phyloP scores from a whole-genome alignment of 2,888 invertebrate genomes.

The Tromatobia lineatoria region DNA sequence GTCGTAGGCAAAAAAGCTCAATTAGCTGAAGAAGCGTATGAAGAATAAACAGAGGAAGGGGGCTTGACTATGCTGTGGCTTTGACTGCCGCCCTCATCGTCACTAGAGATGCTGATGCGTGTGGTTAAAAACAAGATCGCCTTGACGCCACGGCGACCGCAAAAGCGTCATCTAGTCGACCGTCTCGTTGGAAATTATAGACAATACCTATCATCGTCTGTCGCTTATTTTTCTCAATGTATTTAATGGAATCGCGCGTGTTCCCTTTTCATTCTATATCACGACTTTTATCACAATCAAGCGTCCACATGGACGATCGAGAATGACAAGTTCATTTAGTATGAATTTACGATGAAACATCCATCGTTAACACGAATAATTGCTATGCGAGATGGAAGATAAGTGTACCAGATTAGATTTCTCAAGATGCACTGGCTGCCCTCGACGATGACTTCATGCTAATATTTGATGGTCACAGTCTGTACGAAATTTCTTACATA shows the following conservation, averaged over 20 bases:
- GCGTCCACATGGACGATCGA: neutral
- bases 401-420: too few relatives aligned
- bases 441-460: neutral
- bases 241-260: neutral
- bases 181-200: constrained; percentile 30
- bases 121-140: constrained; percentile 58
- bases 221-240: constrained; percentile 31
- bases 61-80: neutral
- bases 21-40: neutral
- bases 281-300: neutral
- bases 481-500: neutral
- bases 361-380: too few relatives aligned
- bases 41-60: neutral
- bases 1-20: constrained; percentile 5
- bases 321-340: neutral
- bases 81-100: neutral
- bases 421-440: neutral
- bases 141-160: constrained; percentile 55
- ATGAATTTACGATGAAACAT: neutral
- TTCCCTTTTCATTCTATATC: constrained; percentile 5
- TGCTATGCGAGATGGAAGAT: too few relatives aligned
- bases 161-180: constrained; percentile 42
- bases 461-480: neutral
- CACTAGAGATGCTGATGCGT: constrained; percentile 21
- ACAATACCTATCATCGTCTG: constrained; percentile 18